Conservation (phyloP, 2,888 invertebrate genomes). For the Nomada ferruginata region DNA sequence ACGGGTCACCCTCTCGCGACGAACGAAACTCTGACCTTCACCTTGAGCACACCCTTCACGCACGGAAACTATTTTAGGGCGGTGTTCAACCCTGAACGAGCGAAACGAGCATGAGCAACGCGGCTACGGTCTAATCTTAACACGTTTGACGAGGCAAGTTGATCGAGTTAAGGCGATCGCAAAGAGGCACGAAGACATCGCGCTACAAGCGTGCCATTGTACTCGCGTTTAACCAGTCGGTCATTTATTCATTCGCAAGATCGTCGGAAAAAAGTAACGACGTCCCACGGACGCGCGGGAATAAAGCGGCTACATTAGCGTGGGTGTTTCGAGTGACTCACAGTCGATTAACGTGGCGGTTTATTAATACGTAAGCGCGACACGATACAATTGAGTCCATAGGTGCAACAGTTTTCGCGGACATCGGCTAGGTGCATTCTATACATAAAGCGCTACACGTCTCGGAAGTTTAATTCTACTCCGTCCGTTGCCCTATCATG, state of each 20-base stretch:
- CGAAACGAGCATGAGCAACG: conserved; percentile 8
- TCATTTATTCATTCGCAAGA: conserved; percentile 72
- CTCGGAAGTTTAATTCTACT: background rate
- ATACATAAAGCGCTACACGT: too few species aligned
- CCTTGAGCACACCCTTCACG: conserved; percentile 60
- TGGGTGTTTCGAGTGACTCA: conserved; percentile 55
- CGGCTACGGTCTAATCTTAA: conserved; percentile 61
- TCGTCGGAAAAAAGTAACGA: conserved; percentile 35
- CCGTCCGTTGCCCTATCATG: background rate
- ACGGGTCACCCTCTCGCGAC: conserved; percentile 52
- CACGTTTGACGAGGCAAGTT: conserved; percentile 53
- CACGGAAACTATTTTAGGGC: conserved; percentile 70
- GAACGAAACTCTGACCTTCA: conserved; percentile 71
- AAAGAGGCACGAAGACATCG: conserved; percentile 68
- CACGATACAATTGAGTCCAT: conserved; percentile 9
- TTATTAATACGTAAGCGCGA: conserved; percentile 14
- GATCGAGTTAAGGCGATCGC: conserved; percentile 74
- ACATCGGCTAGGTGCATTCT: background rate
- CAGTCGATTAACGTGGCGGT: conserved; percentile 45
- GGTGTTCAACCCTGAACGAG: conserved; percentile 44
- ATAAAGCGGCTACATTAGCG: conserved; percentile 63
- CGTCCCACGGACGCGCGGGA: conserved; percentile 65
- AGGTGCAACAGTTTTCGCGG: too few species aligned
- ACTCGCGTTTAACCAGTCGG: conserved; percentile 68
- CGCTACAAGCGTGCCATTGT: conserved; percentile 70